These are phyloP conservation scores for Halictus rubicundus DNA, from an alignment of 1,140 invertebrate species.

Conservation along the genomic window DNA sequence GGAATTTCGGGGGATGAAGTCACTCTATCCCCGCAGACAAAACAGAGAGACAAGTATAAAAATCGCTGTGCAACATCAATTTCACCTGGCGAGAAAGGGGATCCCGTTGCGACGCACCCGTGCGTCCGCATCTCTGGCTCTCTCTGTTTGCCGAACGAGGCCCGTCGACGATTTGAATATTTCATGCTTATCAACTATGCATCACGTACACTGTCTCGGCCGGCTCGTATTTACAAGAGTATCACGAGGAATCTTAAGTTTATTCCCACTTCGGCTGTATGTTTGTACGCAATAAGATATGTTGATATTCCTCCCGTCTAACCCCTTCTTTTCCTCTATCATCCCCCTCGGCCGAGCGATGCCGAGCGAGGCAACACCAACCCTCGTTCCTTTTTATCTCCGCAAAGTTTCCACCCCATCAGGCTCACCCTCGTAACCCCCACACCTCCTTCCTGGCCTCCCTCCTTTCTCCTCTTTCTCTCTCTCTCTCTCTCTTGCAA, in stretches of 20 bases:
- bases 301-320: slow-evolving; percentile 75
- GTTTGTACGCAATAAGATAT: slow-evolving; percentile 80
- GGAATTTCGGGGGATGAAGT: no score
- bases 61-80: slow-evolving; percentile 18
- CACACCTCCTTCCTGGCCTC: slow-evolving; percentile 37
- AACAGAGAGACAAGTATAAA: background rate
- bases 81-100: background rate
- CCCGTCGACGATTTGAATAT: slow-evolving; percentile 45
- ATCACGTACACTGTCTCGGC: slow-evolving; percentile 46
- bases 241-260: slow-evolving; percentile 72
- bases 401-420: slow-evolving; percentile 81
- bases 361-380: slow-evolving; percentile 70
- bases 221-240: slow-evolving; percentile 58
- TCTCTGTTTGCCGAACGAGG: slow-evolving; percentile 8
- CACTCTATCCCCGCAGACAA: no score
- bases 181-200: slow-evolving; percentile 57
- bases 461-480: slow-evolving; percentile 5
- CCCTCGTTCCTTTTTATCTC: slow-evolving; percentile 81
- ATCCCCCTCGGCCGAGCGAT: slow-evolving; percentile 48
- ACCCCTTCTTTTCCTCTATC: slow-evolving; percentile 68
- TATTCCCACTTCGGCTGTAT: slow-evolving; percentile 78
- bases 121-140: no score
- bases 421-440: slow-evolving; percentile 72
- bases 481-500: slow-evolving; percentile 6
- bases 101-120: background rate